Percentiles rank a stretch among this genome's conserved stretches.
phyloP scores from a whole-genome alignment of 2,888 invertebrate species.

The Lasiommata megera region DNA sequence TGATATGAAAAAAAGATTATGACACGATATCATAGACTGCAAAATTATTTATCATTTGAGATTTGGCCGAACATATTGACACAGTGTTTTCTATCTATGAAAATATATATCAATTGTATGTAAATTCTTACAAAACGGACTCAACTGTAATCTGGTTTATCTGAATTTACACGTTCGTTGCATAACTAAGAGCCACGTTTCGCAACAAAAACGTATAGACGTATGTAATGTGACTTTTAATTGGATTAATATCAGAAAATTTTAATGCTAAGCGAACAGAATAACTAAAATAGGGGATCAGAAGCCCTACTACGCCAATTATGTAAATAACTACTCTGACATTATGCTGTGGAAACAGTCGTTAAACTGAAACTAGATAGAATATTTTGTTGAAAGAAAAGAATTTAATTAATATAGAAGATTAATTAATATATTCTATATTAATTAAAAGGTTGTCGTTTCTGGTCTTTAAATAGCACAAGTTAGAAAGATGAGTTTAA shows the following conservation, averaged over 20 bases:
- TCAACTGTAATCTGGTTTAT: no score
- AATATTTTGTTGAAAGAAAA: no score
- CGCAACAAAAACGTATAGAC: neutral
- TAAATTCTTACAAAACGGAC: neutral
- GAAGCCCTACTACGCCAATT: neutral
- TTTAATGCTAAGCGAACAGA: neutral
- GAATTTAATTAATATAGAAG: no score
- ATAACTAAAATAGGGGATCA: slow-evolving; percentile 3
- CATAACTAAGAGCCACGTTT: neutral
- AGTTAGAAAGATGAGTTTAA: neutral
- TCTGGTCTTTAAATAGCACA: neutral
- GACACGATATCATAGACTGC: neutral
- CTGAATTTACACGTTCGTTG: neutral
- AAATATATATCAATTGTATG: neutral
- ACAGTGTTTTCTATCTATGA: no score
- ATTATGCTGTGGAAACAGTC: no score
- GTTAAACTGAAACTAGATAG: no score
- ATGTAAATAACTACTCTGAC: neutral
- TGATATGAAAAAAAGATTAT: neutral
- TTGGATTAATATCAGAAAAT: slow-evolving; percentile 6
- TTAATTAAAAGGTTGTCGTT: neutral
- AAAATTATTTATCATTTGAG: neutral
- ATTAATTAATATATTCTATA: no score
- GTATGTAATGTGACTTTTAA: neutral
- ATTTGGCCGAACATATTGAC: no score